phyloP scores from a whole-genome alignment of 2,797 vertebrate genomes.

The Anisognathus igniventris region DNA sequence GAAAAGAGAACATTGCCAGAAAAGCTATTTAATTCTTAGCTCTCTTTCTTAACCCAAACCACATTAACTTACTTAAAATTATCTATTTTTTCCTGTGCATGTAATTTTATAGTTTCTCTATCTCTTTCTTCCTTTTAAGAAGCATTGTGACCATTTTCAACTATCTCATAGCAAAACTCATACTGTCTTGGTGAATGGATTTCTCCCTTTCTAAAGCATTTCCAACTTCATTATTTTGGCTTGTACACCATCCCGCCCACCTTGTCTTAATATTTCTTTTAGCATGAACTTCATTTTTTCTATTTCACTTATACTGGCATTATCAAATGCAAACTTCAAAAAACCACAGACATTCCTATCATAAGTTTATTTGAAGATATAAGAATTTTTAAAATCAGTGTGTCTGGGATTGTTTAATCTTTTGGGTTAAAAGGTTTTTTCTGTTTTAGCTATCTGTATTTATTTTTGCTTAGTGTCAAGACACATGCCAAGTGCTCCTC shows the following conservation, averaged over 20 bases:
- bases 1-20: not conserved
- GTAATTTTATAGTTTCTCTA: not conserved
- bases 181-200: not conserved
- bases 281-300: not conserved
- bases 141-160: not conserved
- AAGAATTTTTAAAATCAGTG: not conserved
- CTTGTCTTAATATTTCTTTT: not conserved
- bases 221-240: not conserved
- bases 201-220: not conserved
- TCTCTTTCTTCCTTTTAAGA: not conserved
- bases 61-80: not conserved
- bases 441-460: not conserved
- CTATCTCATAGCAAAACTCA: not conserved
- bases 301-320: not conserved
- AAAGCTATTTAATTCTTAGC: not conserved
- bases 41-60: not conserved
- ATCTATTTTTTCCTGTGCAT: fast-evolving
- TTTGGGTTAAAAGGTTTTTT: not conserved
- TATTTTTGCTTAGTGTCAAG: not conserved
- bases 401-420: not conserved
- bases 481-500: not conserved
- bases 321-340: not conserved
- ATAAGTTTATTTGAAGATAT: not conserved
- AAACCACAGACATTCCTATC: not conserved
- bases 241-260: fast-evolving